Evolutionary conservation across 2,113 vertebrate species (phyloP), one percentile per base, ranked within the genome.

Genomic region (Pristiophorus japonicus): DNA sequence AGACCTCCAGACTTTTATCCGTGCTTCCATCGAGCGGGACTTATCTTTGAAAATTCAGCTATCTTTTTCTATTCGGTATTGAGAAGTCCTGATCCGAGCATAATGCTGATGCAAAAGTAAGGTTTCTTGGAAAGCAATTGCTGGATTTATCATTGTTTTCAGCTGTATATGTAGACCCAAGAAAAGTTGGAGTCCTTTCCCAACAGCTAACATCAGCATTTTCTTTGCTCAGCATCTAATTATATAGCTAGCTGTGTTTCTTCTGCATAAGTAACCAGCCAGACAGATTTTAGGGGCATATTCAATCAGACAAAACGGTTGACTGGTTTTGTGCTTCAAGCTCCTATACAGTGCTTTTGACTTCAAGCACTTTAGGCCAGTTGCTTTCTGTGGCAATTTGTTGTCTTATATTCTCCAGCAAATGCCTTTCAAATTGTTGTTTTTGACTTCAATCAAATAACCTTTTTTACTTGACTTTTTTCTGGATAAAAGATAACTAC

Each of bases 221-320:
- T n/a, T n/a, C n/a, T n/a, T n/a, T n/a, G n/a, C n/a, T 88, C 38
- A 27, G 38, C 42, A 67, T 94, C 63, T 94, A 94, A 67, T 93
- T 94, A 67, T 67, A 94, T 63, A 66, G 7, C n/a, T 47, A 67
- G 4, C n/a, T 45, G 22, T 59, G 87, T 65, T 93, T 67, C 38
- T 67, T 94, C 62, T 45, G 42, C 63, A 67, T 47, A 94, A 94
- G 14, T 42, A 66, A 66, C 92, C 34, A 94, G 42, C 38, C 38
- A 59, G 92, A 22, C 22, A 62, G 24, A 51, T 51, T 88, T 55
- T 55, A 51, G 59, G 84, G 59, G n/a, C 62, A 45, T 6, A 22
- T 67, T 47, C 63, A 47, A 47, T 47, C 38, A 62, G 11, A 34
- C 34, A n/a, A 78, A 78, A 78, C 22, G 4, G 85, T 88, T 93